phyloP scores from a whole-genome alignment of 2,888 invertebrate genomes.

The Sisyra nigra region DNA sequence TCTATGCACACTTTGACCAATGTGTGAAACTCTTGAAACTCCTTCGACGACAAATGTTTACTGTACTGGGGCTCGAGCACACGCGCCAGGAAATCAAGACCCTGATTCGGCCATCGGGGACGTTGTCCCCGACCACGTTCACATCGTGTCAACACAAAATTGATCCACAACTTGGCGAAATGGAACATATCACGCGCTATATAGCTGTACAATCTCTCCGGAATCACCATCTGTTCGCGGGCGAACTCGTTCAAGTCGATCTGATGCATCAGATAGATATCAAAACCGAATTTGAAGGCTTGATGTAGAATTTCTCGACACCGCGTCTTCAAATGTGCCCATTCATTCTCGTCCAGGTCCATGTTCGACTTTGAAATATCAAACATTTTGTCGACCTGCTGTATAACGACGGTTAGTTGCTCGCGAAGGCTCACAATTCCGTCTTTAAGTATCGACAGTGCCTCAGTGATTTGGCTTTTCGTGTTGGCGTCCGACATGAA shows the following conservation, averaged over 20 bases:
- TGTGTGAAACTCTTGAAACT: slow-evolving; percentile 42
- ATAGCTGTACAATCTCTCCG: slow-evolving; percentile 13
- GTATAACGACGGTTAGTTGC: slow-evolving; percentile 37
- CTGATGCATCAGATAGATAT: slow-evolving; percentile 30
- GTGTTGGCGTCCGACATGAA: neutral
- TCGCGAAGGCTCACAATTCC: slow-evolving; percentile 38
- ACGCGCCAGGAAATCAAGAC: slow-evolving; percentile 70
- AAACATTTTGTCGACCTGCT: slow-evolving; percentile 34
- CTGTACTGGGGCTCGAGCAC: slow-evolving; percentile 77
- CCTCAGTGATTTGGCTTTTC: neutral
- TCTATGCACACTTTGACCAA: neutral
- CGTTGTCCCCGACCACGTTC: slow-evolving; percentile 66
- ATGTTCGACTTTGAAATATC: slow-evolving; percentile 33
- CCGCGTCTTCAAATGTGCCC: slow-evolving; percentile 40
- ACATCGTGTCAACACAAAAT: slow-evolving; percentile 69
- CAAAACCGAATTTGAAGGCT: slow-evolving; percentile 81
- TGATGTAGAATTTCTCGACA: slow-evolving; percentile 68
- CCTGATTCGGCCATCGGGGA: slow-evolving; percentile 80
- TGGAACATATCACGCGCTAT: slow-evolving; percentile 44
- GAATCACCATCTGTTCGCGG: slow-evolving; percentile 18
- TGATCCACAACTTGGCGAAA: slow-evolving; percentile 78
- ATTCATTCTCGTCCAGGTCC: slow-evolving; percentile 36
- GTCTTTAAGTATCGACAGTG: slow-evolving; percentile 23
- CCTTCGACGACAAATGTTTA: slow-evolving; percentile 52
- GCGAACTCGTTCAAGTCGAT: slow-evolving; percentile 10